Evolutionary conservation across 2,113 vertebrate genomes (phyloP), one percentile per base, ranked within the genome.

Genomic region (Fulica atra): DNA sequence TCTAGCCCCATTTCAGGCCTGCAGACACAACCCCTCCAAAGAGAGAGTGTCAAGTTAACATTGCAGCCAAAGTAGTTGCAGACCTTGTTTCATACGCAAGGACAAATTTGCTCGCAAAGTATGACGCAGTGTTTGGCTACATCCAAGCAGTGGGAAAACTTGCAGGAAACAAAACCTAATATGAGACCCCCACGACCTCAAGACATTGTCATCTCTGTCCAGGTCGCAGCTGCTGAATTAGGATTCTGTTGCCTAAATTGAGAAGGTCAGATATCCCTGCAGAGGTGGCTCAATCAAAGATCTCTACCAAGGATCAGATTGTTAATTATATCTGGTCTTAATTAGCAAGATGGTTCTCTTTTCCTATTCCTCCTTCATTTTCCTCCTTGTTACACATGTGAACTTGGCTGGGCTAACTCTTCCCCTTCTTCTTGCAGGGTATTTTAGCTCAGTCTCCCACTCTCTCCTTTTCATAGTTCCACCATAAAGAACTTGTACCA

Each of bases 31-130:
- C 4, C 6, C 54, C 35, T 68, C n/a, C 51, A 2, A 3, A 56
- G 18, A 40, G 28, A 26, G 6, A 8, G 3, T 1, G 7, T 10
- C 35, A 38, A 24, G 28, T 24, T 40, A 72, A 42, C 2, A 0
- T 40, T 25, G 17, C 71, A 79, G 44, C 18, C 16, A 17, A 36
- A 54, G n/a, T 10, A 59, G 36, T 13, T 13, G n/a, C 40, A 69
- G 61, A 42, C 56, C 56, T 72, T 65, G 19, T 29, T 38, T 11
- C 14, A 5, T 46, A 24, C 1, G 16, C 16, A 21, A 70, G n/a
- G 14, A 11, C 56, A 81, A 65, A 65, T 23, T 9, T 80, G 35
- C 50, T 28, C 24, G 10, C 1, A 0, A 54, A 50, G 16, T 18
- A 13, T 13, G 46, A 35, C 11, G 20, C n/a, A 26, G n/a, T 18